phyloP scores from a whole-genome alignment of 2,888 invertebrate genomes.

The Celastrina argiolus region DNA sequence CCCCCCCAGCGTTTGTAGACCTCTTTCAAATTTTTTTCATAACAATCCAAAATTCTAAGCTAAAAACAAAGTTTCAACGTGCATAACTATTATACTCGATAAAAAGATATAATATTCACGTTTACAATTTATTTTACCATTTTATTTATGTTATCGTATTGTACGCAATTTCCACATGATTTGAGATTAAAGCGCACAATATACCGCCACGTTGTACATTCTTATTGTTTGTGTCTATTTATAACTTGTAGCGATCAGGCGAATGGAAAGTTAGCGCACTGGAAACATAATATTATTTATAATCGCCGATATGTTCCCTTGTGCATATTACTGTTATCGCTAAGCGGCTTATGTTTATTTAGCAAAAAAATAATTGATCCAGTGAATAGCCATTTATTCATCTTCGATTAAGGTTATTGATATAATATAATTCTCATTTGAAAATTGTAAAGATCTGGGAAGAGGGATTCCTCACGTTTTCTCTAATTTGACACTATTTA shows the following conservation, averaged over 20 bases:
- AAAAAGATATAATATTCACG: not conserved
- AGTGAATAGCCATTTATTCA: too few relatives aligned
- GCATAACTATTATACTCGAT: not conserved
- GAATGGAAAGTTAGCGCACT: constrained; percentile 71
- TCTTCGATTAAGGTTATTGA: too few relatives aligned
- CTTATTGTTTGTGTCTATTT: constrained; percentile 62
- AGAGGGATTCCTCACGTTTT: too few relatives aligned
- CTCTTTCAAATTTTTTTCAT: too few relatives aligned
- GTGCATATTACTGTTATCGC: constrained; percentile 28
- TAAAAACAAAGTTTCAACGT: too few relatives aligned
- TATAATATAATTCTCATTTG: too few relatives aligned
- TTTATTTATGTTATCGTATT: not conserved
- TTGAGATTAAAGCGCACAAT: constrained; percentile 43
- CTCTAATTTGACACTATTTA: too few relatives aligned
- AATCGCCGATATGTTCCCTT: constrained; percentile 37
- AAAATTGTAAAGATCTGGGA: too few relatives aligned
- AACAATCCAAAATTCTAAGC: too few relatives aligned
- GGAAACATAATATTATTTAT: constrained; percentile 55
- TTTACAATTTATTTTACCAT: not conserved
- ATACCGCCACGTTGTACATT: constrained; percentile 48
- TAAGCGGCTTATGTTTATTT: constrained; percentile 20
- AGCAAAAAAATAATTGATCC: too few relatives aligned
- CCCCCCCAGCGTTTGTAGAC: too few relatives aligned
- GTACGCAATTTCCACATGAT: constrained; percentile 22
- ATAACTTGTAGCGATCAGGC: constrained; percentile 58